phyloP scores from a whole-genome alignment of 2,888 invertebrate genomes.

The Stenurella melanura region DNA sequence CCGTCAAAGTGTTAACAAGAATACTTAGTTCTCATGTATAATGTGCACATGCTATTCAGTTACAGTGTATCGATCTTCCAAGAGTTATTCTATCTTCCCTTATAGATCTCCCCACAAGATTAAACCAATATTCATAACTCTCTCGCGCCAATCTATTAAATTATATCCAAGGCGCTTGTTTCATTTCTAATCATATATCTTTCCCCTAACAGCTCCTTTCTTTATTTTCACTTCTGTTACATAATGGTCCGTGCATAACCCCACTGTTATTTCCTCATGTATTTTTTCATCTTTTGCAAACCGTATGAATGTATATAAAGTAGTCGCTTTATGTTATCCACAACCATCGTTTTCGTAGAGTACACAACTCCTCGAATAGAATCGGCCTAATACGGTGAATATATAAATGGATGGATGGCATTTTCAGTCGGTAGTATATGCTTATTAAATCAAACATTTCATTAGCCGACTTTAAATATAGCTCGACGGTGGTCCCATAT shows the following conservation, averaged over 20 bases:
- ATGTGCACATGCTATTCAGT: no score
- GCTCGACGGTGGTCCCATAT: no score
- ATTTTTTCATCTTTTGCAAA: neutral
- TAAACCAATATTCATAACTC: conserved; percentile 1
- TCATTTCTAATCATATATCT: neutral
- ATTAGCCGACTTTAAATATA: no score
- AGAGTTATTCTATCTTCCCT: no score
- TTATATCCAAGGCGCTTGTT: neutral
- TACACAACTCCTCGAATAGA: neutral
- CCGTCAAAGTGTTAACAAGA: no score
- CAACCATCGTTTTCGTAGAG: neutral
- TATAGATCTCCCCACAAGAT: neutral
- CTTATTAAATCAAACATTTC: no score
- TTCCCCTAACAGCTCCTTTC: neutral
- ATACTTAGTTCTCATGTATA: no score
- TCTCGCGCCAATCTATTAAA: neutral
- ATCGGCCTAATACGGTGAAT: neutral
- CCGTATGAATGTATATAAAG: neutral
- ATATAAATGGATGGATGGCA: no score
- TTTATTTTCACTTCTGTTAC: neutral
- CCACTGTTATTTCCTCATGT: no score
- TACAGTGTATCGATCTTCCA: no score
- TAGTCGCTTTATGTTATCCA: neutral
- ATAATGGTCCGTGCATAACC: neutral
- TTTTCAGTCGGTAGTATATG: no score